These are phyloP conservation scores for Coranthus polyacanthus DNA, from an alignment of 2,797 vertebrate genomes.

Conservation along the genomic window DNA sequence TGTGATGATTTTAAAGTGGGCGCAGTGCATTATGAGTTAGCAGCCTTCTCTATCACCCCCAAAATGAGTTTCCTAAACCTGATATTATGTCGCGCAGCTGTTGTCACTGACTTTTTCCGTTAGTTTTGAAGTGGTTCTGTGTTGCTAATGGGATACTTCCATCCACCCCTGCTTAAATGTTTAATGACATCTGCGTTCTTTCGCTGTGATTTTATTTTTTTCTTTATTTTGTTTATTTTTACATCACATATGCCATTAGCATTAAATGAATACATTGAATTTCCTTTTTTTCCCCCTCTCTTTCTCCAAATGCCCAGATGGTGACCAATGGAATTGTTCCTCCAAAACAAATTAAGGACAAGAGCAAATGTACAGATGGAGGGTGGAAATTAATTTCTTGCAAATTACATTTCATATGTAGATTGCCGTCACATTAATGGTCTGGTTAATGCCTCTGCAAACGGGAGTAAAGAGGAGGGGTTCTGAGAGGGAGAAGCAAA, in stretches of 20 bases:
- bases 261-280: constrained; percentile 60
- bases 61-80: constrained; percentile 67
- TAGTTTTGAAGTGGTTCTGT: constrained; percentile 59
- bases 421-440: constrained; percentile 82
- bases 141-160: constrained; percentile 56
- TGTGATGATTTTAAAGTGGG: constrained; percentile 63
- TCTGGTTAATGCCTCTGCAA: constrained; percentile 74
- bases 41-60: constrained; percentile 52
- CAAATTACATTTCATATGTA: constrained; percentile 87
- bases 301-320: constrained; percentile 72
- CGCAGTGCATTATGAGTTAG: constrained; percentile 41
- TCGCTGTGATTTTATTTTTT: constrained; percentile 36
- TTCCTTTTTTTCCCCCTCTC: constrained; percentile 19
- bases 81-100: constrained; percentile 73
- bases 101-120: constrained; percentile 33
- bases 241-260: constrained; percentile 65
- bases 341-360: constrained; percentile 79
- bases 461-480: constrained; percentile 60
- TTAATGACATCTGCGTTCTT: constrained; percentile 70
- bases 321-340: constrained; percentile 78
- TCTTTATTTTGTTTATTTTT: constrained; percentile 38
- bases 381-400: constrained; percentile 84
- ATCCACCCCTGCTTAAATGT: constrained; percentile 65
- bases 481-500: constrained; percentile 34
- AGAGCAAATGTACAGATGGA: constrained; percentile 85